Evolutionary conservation across 2,113 vertebrate genomes (phyloP).

Genomic region (Oophaga pumilio): DNA sequence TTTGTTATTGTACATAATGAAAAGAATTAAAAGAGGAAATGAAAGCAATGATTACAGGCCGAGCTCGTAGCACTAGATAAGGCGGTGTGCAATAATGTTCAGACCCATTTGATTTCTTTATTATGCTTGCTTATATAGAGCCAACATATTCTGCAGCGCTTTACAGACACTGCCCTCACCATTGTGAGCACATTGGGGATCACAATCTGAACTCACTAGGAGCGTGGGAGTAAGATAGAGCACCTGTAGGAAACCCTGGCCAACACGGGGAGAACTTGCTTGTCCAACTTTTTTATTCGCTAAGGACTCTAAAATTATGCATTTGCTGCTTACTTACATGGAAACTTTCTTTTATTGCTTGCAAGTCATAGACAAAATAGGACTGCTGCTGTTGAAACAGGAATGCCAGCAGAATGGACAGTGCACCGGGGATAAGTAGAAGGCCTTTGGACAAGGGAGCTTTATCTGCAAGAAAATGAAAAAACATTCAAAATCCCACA

Average conservation of each 20-base stretch:
- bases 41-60: background rate
- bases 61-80: background rate
- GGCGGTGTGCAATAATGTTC: background rate
- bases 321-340: conserved; percentile 69
- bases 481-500: background rate
- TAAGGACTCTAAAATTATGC: no score
- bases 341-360: conserved; percentile 76
- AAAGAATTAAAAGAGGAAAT: background rate
- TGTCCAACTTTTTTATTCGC: no score
- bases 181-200: no score
- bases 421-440: conserved; percentile 73
- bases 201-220: no score
- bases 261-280: no score
- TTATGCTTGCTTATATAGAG: no score
- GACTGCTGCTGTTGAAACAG: conserved; percentile 78
- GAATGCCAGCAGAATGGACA: conserved; percentile 74
- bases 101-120: no score
- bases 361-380: conserved; percentile 76
- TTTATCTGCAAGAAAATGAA: conserved; percentile 73
- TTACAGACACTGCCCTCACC: no score
- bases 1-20: no score
- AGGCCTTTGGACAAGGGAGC: conserved; percentile 81
- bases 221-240: no score
- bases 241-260: no score
- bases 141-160: no score